Evolutionary conservation across 2,113 vertebrate genomes (phyloP), one percentile per base, ranked within the genome.

Genomic region (Chloroceryle aenea): DNA sequence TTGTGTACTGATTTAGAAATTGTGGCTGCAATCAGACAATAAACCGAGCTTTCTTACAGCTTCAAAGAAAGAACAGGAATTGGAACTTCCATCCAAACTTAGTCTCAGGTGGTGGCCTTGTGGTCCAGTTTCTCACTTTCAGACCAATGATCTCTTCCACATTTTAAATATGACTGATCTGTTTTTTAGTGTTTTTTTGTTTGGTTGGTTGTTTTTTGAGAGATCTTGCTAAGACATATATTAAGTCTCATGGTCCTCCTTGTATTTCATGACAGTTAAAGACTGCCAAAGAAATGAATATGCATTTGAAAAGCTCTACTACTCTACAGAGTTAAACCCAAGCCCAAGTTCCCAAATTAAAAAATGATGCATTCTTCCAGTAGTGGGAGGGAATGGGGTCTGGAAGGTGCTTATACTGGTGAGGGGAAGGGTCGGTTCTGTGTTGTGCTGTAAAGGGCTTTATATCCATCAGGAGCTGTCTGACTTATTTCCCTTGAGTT

Each of bases 261-360:
- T 48, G 30, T 58, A 14, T 36, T 66, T 50, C 23, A 25, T 0
- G 1, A 42, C 1, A 2, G 25, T 26, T 42, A 27, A 36, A 42
- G 30, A 30, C 34, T 52, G 36, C 50, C 61, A 14, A 48, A 59
- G 52, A 68, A 68, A 43, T 42, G 9, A 62, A 15, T 42, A 66
- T 13, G 6, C 2, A 7, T 36, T 32, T 36, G 76, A 74, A 58
- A 66, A 59, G 21, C 11, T 43, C 19, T 36, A 12, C 27, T 55
- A 19, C 15, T n/a, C 6, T 50, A 25, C 7, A 29, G 58, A 36
- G 32, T 23, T 67, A 43, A 66, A 74, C 43, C 68, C 43, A 50
- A 66, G 21, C 13, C 30, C 10, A 36, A 58, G 21, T 9, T 22
- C 18, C 27, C 1, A 1, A 29, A 63, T 71, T 72, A 30, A 50